Base-by-base conservation (phyloP, 2,888 invertebrate species). In the Serrognathus titanus region DNA sequence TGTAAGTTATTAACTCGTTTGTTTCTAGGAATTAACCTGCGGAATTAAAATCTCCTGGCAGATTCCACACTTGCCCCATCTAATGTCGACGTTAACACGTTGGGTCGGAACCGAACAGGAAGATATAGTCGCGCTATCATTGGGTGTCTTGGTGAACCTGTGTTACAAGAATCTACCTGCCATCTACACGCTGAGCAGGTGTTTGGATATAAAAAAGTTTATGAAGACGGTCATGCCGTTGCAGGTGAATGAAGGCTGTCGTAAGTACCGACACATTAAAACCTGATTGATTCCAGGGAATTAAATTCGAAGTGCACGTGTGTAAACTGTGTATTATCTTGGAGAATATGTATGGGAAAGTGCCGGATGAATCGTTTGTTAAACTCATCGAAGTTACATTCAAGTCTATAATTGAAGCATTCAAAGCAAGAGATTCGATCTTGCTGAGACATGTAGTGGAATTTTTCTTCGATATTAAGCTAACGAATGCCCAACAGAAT, bases 1-100 rank as follows among this genome's bases (percentile, higher is more conserved):
- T 47, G 16, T 24, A 13, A 45, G 11, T 9, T 13, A 41, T 7
- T 51, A 41, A 10, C 10, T 10, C n/a, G 45, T 24, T 51, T 51
- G 20, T 40, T 78, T 79, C 38, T 77, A 90, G 82, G 89, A 90
- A 69, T 79, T 92, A 57, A 88, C 90, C 0, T 90, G 89, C 66
- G 90, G 90, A 31, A 87, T 90, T 12, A 86, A 85, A 71, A 88
- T 92, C 24, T 85, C 84, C 6, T 91, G 90, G 90, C 89, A 90
- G 72, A 89, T 91, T 68, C 87, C 90, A 0, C 87, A 90, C 72
- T 78, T 92, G 41, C 77, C 85, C 0, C 81, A 83, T 59, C 76
- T 92, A 8, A 83, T 91, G 74, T 82, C 85, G 53, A 84, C 83
- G 13, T 75, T 91, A 0, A 85, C 87, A 0, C 82, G 85, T 31